Percentiles rank a stretch among this genome's conserved stretches.
phyloP scores from a whole-genome alignment of 2,113 vertebrate genomes.

The Boleophthalmus pectinirostris region DNA sequence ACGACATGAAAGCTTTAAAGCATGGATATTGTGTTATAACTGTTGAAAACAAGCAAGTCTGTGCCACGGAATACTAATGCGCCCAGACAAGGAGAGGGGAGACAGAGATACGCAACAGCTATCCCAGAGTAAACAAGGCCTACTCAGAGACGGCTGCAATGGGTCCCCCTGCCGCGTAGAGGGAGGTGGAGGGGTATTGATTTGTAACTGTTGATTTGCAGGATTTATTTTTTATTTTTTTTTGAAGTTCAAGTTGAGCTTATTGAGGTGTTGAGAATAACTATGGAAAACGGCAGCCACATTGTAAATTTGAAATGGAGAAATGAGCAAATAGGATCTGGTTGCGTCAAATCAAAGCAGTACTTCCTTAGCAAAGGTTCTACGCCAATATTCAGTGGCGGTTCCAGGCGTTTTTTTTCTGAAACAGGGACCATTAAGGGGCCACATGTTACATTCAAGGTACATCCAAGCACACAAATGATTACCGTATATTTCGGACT shows the following conservation, averaged over 20 bases:
- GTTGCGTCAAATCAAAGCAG: too few species aligned
- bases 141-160: conserved; percentile 37
- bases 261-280: not conserved
- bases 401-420: too few species aligned
- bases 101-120: conserved; percentile 40
- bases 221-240: conserved; percentile 21
- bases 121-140: conserved; percentile 56
- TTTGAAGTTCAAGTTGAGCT: conserved; percentile 6
- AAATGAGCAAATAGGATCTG: too few species aligned
- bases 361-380: too few species aligned
- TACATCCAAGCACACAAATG: too few species aligned
- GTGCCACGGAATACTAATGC: conserved; percentile 77
- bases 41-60: conserved; percentile 75
- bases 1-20: conserved; percentile 73
- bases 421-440: too few species aligned
- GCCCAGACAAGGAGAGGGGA: conserved; percentile 42
- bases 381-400: too few species aligned
- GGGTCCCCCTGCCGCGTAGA: conserved; percentile 15
- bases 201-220: conserved; percentile 40
- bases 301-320: not conserved
- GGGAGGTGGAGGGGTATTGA: conserved; percentile 33
- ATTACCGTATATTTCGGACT: too few species aligned
- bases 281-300: not conserved
- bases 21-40: conserved; percentile 82
- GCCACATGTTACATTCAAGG: too few species aligned